These are phyloP conservation scores for Gila robusta DNA, from an alignment of 2,797 vertebrate genomes.

Conservation along the genomic window DNA sequence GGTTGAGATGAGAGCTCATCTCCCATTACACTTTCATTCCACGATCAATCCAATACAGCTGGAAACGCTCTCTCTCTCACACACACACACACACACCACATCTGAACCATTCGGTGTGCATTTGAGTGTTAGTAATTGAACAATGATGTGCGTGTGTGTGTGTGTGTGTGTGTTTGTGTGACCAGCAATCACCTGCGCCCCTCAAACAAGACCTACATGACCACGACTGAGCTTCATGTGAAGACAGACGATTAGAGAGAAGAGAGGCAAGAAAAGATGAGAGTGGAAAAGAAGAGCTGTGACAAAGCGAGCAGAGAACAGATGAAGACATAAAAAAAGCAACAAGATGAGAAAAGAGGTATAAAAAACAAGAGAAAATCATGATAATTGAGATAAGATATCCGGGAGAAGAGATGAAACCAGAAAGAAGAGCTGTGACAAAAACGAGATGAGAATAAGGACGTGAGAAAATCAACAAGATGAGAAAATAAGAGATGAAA, in stretches of 20 bases:
- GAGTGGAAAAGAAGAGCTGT: slow-evolving; percentile 4
- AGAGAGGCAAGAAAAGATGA: background rate
- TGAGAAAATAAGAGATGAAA: background rate
- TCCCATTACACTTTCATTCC: slow-evolving; percentile 59
- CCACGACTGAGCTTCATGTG: background rate
- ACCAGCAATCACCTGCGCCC: background rate
- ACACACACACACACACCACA: slow-evolving; percentile 10
- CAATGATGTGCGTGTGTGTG: background rate
- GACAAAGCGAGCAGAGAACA: background rate
- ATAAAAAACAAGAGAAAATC: background rate
- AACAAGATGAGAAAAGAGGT: background rate
- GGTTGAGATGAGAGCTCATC: slow-evolving; percentile 53
- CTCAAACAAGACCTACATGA: slow-evolving; percentile 6
- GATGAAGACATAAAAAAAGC: background rate
- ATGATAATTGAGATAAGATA: background rate
- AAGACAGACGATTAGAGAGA: slow-evolving; percentile 10
- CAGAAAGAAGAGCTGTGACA: background rate
- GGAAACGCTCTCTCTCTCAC: background rate
- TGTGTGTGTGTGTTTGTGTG: background rate
- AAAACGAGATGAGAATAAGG: background rate
- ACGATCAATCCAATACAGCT: slow-evolving; percentile 44
- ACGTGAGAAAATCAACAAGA: background rate
- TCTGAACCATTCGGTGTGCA: slow-evolving; percentile 25
- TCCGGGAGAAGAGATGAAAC: no score
- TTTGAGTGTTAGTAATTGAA: slow-evolving; percentile 18